Evolutionary conservation across 2,888 invertebrate genomes (phyloP).

Genomic region (Cantharis rufa): DNA sequence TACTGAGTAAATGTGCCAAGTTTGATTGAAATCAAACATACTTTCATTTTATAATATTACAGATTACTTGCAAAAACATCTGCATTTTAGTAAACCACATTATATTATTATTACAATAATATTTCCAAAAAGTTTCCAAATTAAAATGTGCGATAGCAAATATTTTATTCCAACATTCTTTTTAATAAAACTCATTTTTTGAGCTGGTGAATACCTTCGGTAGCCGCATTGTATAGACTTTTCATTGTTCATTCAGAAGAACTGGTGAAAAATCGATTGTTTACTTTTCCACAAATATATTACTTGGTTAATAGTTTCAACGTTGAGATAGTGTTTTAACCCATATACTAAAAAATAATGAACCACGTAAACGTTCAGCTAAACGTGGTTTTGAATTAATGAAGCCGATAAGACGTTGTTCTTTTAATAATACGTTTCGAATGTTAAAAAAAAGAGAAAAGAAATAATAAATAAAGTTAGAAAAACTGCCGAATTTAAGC

Average conservation of each 20-base stretch:
- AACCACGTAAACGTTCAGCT: not conserved
- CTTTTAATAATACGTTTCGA: not conserved
- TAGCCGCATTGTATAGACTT: not conserved
- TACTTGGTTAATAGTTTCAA: not conserved
- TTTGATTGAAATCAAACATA: too few species aligned
- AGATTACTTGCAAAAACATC: not conserved
- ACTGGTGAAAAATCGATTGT: not conserved
- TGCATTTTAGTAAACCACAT: not conserved
- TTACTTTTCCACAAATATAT: not conserved
- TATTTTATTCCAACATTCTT: not conserved
- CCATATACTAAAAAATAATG: not conserved
- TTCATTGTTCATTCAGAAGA: not conserved
- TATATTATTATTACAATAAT: not conserved
- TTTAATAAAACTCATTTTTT: not conserved
- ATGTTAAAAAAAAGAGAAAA: not conserved
- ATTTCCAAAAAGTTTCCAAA: not conserved
- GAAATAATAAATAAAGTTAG: not conserved
- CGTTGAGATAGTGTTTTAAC: not conserved
- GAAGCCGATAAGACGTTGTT: not conserved
- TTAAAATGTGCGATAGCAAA: not conserved
- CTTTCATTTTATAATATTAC: too few species aligned
- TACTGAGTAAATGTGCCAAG: too few species aligned
- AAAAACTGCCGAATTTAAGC: not conserved
- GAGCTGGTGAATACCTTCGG: not conserved
- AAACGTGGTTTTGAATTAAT: not conserved